A percentile compares a stretch with the other conserved stretches of the same genome.
Evolutionary conservation across 2,113 vertebrate species (phyloP).

Genomic region (Lucifuga dentata): DNA sequence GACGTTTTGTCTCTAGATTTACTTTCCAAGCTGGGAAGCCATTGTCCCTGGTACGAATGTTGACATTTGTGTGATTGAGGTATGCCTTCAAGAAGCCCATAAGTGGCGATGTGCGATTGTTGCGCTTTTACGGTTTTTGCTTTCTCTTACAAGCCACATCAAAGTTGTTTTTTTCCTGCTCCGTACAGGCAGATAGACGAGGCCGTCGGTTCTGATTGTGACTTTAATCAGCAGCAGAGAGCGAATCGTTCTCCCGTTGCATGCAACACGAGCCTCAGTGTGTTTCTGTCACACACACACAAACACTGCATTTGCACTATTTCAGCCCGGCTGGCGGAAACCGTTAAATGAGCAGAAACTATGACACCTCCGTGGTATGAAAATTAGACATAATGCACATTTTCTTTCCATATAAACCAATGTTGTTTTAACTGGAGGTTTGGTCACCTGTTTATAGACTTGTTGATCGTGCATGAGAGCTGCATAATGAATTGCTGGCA

Average conservation of each 20-base stretch:
- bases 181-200: slow-evolving; percentile 6
- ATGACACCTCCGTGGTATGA: slow-evolving; percentile 69
- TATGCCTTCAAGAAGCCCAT: slow-evolving; percentile 39
- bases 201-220: slow-evolving; percentile 19
- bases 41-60: slow-evolving; percentile 70
- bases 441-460: slow-evolving; percentile 49
- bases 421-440: slow-evolving; percentile 48
- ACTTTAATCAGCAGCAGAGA: slow-evolving; percentile 40
- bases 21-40: slow-evolving; percentile 47
- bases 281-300: slow-evolving; percentile 44
- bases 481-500: slow-evolving; percentile 29
- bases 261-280: slow-evolving; percentile 49
- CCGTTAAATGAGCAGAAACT: slow-evolving; percentile 75
- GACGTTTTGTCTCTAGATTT: slow-evolving; percentile 51
- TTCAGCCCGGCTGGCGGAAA: slow-evolving; percentile 66
- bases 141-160: slow-evolving; percentile 64
- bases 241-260: slow-evolving; percentile 39
- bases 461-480: slow-evolving; percentile 38
- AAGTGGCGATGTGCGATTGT: slow-evolving; percentile 43
- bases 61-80: slow-evolving; percentile 63
- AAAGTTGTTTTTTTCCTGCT: slow-evolving; percentile 51
- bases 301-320: slow-evolving; percentile 47
- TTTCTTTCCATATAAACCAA: slow-evolving; percentile 53
- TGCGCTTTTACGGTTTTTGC: slow-evolving; percentile 48
- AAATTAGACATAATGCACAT: slow-evolving; percentile 52